These are phyloP conservation scores for Neocloeon triangulifer DNA, from an alignment of 1,140 invertebrate genomes.

Conservation along the genomic window DNA sequence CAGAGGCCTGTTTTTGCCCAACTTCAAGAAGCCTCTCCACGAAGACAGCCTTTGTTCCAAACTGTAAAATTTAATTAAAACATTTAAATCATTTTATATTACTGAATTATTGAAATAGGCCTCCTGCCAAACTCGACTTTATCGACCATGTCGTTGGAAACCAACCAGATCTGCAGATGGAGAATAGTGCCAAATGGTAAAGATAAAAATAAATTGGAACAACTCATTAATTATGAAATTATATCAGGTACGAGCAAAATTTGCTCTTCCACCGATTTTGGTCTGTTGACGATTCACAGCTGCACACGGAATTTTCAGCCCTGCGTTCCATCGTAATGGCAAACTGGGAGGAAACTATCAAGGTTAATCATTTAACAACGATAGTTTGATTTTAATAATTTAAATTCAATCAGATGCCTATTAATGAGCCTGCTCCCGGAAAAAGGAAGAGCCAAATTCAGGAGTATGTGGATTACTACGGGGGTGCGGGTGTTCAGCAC, in stretches of 20 bases:
- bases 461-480: constrained; percentile 97
- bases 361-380: constrained; percentile 23
- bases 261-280: constrained; percentile 95
- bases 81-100: constrained; percentile 9
- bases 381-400: background rate
- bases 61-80: constrained; percentile 30
- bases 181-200: constrained; percentile 63
- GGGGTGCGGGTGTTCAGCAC: constrained; percentile 91
- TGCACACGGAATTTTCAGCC: constrained; percentile 91
- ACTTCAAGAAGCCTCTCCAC: constrained; percentile 30
- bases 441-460: constrained; percentile 94
- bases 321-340: constrained; percentile 90
- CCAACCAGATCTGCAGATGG: constrained; percentile 83
- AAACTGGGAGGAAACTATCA: constrained; percentile 95
- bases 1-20: constrained; percentile 74
- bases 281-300: constrained; percentile 93
- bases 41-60: constrained; percentile 33
- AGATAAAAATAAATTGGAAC: constrained; percentile 5
- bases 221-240: constrained; percentile 7
- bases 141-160: constrained; percentile 97
- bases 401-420: constrained; percentile 58
- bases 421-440: constrained; percentile 93
- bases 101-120: constrained; percentile 25
- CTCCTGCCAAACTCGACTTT: constrained; percentile 55
- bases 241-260: constrained; percentile 62